phyloP scores from a whole-genome alignment of 2,113 vertebrate genomes.

The Illadopsis cleaveri region DNA sequence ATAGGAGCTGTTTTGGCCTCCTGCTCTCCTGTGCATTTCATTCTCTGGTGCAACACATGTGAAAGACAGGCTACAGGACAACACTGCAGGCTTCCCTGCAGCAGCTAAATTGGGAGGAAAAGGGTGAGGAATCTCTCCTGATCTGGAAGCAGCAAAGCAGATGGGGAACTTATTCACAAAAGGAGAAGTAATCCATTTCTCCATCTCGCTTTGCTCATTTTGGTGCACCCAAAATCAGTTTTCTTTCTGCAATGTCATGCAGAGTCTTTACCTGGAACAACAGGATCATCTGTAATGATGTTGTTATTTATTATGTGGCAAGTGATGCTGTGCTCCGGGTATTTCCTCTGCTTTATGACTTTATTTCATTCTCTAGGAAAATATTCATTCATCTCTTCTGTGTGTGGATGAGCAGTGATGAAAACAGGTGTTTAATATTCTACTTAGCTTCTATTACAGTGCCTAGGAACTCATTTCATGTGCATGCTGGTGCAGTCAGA shows the following conservation, averaged over 20 bases:
- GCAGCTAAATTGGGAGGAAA: not conserved
- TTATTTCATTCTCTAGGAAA: not conserved
- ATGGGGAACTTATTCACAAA: fast-evolving
- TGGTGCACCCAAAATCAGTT: not conserved
- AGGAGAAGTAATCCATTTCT: not conserved
- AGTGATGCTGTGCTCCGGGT: not conserved
- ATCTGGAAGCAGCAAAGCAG: not conserved
- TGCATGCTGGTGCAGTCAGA: not conserved
- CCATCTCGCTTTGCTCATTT: not conserved
- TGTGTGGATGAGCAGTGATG: not conserved
- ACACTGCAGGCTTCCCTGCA: not conserved
- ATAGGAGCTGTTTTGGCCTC: not conserved
- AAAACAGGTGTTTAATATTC: not conserved
- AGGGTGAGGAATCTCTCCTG: not conserved
- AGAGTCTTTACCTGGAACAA: not conserved
- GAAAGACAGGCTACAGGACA: not conserved
- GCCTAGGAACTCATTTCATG: not conserved
- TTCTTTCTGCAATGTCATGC: not conserved
- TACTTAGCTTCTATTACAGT: not conserved
- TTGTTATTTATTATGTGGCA: not conserved
- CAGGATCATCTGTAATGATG: fast-evolving
- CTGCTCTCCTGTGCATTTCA: not conserved
- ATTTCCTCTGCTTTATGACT: not conserved
- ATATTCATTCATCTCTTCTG: not conserved
- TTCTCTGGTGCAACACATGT: not conserved